Percentiles rank a stretch among this genome's conserved stretches.
Conservation (phyloP, 2,888 invertebrate species). For the Eurytoma californica region DNA sequence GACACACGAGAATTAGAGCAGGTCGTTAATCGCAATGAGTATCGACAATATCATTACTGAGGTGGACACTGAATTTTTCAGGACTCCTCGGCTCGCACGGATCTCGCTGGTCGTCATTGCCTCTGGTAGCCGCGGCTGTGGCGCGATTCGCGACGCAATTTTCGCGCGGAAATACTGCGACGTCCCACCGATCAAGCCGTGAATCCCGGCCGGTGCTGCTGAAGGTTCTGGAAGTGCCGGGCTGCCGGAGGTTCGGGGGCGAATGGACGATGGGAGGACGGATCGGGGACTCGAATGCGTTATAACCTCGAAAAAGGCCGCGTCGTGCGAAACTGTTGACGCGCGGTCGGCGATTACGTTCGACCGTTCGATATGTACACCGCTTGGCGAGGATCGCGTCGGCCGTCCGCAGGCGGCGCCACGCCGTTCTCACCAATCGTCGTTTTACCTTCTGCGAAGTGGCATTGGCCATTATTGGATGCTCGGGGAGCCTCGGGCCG, state of each 20-base stretch:
- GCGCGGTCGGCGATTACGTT: background rate
- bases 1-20: no score
- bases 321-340: constrained; percentile 1
- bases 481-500: constrained; percentile 14
- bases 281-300: background rate
- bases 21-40: no score
- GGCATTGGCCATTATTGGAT: constrained; percentile 44
- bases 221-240: no score
- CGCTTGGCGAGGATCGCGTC: constrained; percentile 7
- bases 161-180: no score
- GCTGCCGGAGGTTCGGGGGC: background rate
- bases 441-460: constrained; percentile 49
- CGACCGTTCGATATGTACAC: constrained; percentile 24
- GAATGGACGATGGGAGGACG: background rate
- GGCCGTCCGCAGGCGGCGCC: background rate
- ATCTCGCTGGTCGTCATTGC: background rate
- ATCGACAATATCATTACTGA: no score
- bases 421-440: no score
- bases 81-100: no score
- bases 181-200: no score
- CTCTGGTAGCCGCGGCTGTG: no score
- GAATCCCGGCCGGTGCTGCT: no score
- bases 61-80: no score
- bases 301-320: background rate
- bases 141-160: no score